Evolutionary conservation across 2,797 vertebrate species (phyloP), one percentile per base, ranked within the genome.

Genomic region (Rhabdophis nuchalis): DNA sequence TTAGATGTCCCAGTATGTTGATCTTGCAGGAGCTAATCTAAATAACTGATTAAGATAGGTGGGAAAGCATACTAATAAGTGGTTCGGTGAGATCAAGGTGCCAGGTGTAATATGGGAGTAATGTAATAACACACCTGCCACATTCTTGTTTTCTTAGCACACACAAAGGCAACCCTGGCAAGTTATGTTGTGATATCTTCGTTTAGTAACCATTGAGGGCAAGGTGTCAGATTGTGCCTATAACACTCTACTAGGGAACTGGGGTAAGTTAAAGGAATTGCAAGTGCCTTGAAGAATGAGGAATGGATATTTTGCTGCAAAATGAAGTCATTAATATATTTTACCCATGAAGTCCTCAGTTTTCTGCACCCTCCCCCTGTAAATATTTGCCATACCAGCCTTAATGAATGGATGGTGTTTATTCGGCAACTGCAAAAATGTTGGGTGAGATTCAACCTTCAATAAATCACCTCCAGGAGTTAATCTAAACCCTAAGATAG

Each of bases 391-490:
- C 25, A 61, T 72, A 94, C 94, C 0, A 0, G 23, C 60, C 20
- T 93, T 89, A 86, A 3, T 57, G 93, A 54, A 91, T 93, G 82
- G 14, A 27, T 92, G 32, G 54, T 54, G 90, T 91, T 68, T 64
- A 86, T 91, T 91, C 2, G 88, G 90, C 92, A 56, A n/a, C 10
- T 95, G 36, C 95, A 56, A 91, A 89, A 93, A 95, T 60, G 90
- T 87, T 82, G 56, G 92, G 90, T 95, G 86, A 93, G 93, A 95
- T 93, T 91, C 89, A 95, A 64, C 90, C 86, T 93, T 94, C 64
- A 46, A 54, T 85, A 85, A 90, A 93, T 88, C 85, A 82, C 0
- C 60, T 94, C 27, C 90, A 58, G 90, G 50, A 93, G 87, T 92
- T 95, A 89, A 93, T 94, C 32, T 54, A 52, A 94, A 36, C 90